A percentile compares a stretch with the other conserved stretches of the same genome.
Conservation (phyloP, 2,113 vertebrate genomes). For the Oryzias melastigma region DNA sequence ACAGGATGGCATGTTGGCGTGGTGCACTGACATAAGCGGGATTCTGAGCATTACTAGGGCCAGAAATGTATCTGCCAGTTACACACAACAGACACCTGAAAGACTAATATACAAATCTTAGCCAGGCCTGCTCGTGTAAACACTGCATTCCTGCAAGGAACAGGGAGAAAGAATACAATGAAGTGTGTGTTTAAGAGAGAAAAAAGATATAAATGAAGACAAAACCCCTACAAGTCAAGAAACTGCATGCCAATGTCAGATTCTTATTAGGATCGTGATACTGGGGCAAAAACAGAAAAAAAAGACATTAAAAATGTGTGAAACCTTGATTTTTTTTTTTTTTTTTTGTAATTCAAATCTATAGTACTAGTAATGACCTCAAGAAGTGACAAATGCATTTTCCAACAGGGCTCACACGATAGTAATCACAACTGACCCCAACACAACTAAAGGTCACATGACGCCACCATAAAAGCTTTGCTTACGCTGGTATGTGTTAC, state of each 20-base stretch:
- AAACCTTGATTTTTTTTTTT: too few species aligned
- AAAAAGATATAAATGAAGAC: neutral
- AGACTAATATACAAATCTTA: slow-evolving; percentile 43
- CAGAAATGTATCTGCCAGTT: slow-evolving; percentile 46
- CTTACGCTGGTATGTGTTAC: too few species aligned
- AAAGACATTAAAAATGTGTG: too few species aligned
- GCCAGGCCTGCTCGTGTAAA: slow-evolving; percentile 63
- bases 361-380: neutral
- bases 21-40: slow-evolving; percentile 2
- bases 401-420: slow-evolving; percentile 17
- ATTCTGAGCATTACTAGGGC: neutral
- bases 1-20: slow-evolving; percentile 1
- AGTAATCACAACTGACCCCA: slow-evolving; percentile 28
- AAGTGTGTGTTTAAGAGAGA: neutral
- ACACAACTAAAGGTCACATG: slow-evolving; percentile 23
- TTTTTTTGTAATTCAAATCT: too few species aligned
- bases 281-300: too few species aligned
- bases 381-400: neutral
- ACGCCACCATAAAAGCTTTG: slow-evolving; percentile 33
- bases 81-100: slow-evolving; percentile 65
- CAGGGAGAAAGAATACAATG: slow-evolving; percentile 11
- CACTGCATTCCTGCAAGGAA: slow-evolving; percentile 62
- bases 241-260: too few species aligned
- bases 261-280: too few species aligned
- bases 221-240: too few species aligned